Conservation (phyloP, 1,140 invertebrate genomes). For the Trachymyrmex septentrionalis region DNA sequence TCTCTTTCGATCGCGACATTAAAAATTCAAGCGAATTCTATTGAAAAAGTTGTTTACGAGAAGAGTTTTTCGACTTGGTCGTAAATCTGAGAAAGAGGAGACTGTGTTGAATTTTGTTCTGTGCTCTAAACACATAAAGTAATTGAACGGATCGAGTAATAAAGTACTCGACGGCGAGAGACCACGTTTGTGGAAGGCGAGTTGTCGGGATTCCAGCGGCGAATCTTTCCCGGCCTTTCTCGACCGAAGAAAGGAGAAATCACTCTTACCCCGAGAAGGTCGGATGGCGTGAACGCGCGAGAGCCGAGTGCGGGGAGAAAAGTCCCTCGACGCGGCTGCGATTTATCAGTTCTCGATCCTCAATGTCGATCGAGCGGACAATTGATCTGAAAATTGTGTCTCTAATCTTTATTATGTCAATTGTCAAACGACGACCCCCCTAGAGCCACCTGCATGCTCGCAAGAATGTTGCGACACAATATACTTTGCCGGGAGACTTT, state of each 20-base stretch:
- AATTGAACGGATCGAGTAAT: neutral
- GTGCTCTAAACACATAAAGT: neutral
- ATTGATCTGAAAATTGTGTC: neutral
- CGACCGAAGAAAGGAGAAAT: constrained; percentile 73
- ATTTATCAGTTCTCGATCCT: constrained; percentile 25
- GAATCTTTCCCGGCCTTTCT: constrained; percentile 57
- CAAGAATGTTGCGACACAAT: neutral
- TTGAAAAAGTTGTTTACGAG: neutral
- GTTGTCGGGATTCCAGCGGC: constrained; percentile 63
- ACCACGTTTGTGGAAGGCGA: constrained; percentile 19
- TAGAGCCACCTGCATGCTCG: neutral
- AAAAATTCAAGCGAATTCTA: neutral
- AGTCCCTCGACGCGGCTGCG: neutral
- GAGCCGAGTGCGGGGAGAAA: constrained; percentile 28
- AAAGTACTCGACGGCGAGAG: constrained; percentile 30
- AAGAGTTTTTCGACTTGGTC: neutral
- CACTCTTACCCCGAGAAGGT: constrained; percentile 64
- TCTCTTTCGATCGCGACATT: neutral
- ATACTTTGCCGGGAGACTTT: neutral
- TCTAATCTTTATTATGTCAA: constrained; percentile 11
- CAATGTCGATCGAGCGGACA: constrained; percentile 17
- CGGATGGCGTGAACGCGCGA: constrained; percentile 25
- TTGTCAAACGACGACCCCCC: neutral
- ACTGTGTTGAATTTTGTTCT: neutral
- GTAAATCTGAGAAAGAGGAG: neutral